Evolutionary conservation across 2,888 invertebrate species (phyloP), one percentile per base, ranked within the genome.

Genomic region (Ochropleura leucogaster): DNA sequence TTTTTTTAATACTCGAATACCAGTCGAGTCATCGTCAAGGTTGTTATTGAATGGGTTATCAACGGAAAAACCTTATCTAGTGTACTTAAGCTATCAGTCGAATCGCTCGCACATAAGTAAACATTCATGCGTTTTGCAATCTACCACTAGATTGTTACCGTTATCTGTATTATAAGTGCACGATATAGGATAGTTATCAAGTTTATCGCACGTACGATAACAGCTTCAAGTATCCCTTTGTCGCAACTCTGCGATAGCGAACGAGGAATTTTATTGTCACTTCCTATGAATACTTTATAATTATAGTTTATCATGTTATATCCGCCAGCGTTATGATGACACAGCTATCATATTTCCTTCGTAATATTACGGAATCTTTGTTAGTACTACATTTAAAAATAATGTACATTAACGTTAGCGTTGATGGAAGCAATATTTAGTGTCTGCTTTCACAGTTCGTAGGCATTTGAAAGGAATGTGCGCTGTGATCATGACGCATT

Each of bases 121-220:
- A 88, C 80, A 83, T 85, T 83, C 83, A 83, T 78, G 70, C 82
- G 85, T 87, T 88, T 85, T 82, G 88, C 88, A 87, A 90, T 86
- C 79, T 74, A 79, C 74, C 72, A 82, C 74, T 84, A 81, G 84
- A 85, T 88, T 87, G 88, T 84, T 75, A 77, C 72, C 74, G 80
- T 83, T 90, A 90, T 89, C 88, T 79, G 63, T 82, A 75, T 71
- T 76, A 75, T 83, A 84, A 86, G 80, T 85, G 85, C 78, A 78
- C 53, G 83, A 86, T 85, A 79, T 64, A 57, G 60, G 55, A 73
- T 59, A 68, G 63, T 74, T 85, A 87, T 87, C 86, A 74, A 46
- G 70, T 79, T 86, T 87, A 87, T 87, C 80, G 64, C 60, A 80
- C 80, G 78, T 6, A 65, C 70, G 86, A 85, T 87, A 84, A 73